A percentile compares a stretch with the other conserved stretches of the same genome.
Conservation (phyloP, 2,888 invertebrate genomes). For the Argyra leucocephala region DNA sequence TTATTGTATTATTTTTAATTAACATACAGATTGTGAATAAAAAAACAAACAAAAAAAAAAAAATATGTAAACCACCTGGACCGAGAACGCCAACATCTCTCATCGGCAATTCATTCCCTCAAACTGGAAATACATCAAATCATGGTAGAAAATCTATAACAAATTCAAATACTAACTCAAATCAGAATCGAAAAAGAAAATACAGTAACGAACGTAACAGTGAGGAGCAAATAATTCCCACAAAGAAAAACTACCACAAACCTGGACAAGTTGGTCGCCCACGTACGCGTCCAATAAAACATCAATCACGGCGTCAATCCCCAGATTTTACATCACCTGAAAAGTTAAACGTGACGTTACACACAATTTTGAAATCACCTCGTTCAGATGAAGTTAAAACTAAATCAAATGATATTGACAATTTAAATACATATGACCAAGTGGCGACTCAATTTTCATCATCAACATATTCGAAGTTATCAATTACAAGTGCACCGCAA, state of each 20-base stretch:
- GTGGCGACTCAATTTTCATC: constrained; percentile 24
- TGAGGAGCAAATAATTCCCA: neutral
- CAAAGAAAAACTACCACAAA: neutral
- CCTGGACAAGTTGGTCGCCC: constrained; percentile 45
- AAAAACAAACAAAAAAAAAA: too few species aligned
- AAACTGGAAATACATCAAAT: constrained; percentile 16
- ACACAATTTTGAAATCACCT: constrained; percentile 38
- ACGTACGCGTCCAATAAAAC: constrained; percentile 37
- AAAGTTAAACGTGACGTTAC: constrained; percentile 41
- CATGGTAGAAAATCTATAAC: constrained; percentile 11
- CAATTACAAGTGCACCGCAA: constrained; percentile 14
- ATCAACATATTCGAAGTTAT: constrained; percentile 19
- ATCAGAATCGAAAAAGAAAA: constrained; percentile 24
- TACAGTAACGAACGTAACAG: constrained; percentile 11
- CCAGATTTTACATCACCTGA: constrained; percentile 30
- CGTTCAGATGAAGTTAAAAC: constrained; percentile 29
- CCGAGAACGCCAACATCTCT: constrained; percentile 36
- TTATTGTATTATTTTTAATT: too few species aligned
- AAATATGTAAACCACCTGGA: constrained; percentile 51
- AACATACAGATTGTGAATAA: too few species aligned
- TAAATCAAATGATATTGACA: constrained; percentile 22
- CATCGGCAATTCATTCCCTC: constrained; percentile 26
- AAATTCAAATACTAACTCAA: constrained; percentile 12
- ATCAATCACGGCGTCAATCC: constrained; percentile 29
- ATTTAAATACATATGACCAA: constrained; percentile 31